phyloP scores from a whole-genome alignment of 2,797 vertebrate species.

The Sparus aurata region DNA sequence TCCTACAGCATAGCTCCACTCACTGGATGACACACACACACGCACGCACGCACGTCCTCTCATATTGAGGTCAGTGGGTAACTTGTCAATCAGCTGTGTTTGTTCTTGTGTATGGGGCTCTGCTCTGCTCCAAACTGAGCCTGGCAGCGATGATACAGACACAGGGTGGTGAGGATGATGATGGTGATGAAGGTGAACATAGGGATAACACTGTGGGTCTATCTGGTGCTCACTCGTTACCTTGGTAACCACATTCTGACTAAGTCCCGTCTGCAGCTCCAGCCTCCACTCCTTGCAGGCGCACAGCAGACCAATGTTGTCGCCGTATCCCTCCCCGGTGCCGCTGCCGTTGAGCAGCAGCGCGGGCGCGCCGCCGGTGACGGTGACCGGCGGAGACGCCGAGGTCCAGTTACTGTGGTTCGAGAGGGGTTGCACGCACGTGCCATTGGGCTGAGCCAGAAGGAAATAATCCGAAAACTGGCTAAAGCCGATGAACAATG shows the following conservation, averaged over 20 bases:
- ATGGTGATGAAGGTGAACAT: constrained; percentile 35
- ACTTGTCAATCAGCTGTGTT: constrained; percentile 58
- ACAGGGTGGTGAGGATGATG: constrained; percentile 18
- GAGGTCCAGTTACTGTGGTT: constrained; percentile 78
- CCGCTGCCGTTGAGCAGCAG: constrained; percentile 56
- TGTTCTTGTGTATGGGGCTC: background rate
- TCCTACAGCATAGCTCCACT: background rate
- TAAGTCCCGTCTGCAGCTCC: constrained; percentile 92
- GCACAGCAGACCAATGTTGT: constrained; percentile 80
- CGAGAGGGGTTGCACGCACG: constrained; percentile 84
- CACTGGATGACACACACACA: constrained; percentile 10
- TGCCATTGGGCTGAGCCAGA: constrained; percentile 91
- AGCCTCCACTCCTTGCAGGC: constrained; percentile 91
- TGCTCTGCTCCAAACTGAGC: constrained; percentile 20
- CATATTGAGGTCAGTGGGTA: constrained; percentile 74
- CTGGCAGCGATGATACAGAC: constrained; percentile 26
- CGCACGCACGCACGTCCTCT: constrained; percentile 5
- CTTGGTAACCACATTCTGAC: constrained; percentile 97
- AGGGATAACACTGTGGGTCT: constrained; percentile 18
- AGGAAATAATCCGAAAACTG: constrained; percentile 98
- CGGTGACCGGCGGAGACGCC: constrained; percentile 40
- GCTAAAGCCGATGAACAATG: constrained; percentile 95
- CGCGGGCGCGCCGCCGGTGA: constrained; percentile 46
- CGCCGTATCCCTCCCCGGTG: constrained; percentile 73
- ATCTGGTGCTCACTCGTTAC: constrained; percentile 81